These are phyloP conservation scores for Pasiphila rectangulata DNA, from an alignment of 2,888 invertebrate species.

Conservation along the genomic window DNA sequence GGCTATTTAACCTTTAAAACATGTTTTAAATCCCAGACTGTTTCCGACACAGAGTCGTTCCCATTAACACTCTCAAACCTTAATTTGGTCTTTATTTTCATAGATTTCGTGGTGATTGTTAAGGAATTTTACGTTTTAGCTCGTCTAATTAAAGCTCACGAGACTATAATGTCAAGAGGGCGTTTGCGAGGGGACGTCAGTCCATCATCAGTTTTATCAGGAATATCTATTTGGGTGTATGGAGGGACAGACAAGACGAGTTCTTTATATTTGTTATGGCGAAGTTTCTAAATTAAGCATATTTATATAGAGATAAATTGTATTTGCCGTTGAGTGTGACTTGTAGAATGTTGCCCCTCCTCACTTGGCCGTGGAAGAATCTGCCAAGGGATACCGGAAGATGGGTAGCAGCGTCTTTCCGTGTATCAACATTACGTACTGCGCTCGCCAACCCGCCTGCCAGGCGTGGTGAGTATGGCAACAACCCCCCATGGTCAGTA, in stretches of 20 bases:
- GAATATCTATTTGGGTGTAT: background rate
- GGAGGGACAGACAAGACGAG: background rate
- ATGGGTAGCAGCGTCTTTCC: no score
- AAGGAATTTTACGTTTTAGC: constrained; percentile 2
- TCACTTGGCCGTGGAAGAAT: no score
- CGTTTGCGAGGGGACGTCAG: constrained; percentile 16
- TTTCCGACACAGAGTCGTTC: background rate
- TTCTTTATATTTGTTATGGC: background rate
- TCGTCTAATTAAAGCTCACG: constrained; percentile 34
- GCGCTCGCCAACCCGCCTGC: no score
- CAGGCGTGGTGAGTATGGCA: no score
- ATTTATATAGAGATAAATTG: no score
- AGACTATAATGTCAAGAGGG: background rate
- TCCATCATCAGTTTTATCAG: constrained; percentile 6
- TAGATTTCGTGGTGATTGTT: background rate
- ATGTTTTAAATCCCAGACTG: constrained; percentile 1
- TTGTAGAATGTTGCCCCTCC: no score
- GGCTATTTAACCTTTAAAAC: constrained; percentile 3
- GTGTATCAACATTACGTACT: no score
- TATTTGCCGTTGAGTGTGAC: no score
- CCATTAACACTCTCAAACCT: constrained; percentile 1
- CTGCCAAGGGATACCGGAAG: no score
- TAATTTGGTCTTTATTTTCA: background rate
- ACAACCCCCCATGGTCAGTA: no score
- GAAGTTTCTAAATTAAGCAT: no score